Percentiles rank a stretch among this genome's conserved stretches.
phyloP scores from a whole-genome alignment of 1,140 invertebrate species.

The Luehdorfia chinensis region DNA sequence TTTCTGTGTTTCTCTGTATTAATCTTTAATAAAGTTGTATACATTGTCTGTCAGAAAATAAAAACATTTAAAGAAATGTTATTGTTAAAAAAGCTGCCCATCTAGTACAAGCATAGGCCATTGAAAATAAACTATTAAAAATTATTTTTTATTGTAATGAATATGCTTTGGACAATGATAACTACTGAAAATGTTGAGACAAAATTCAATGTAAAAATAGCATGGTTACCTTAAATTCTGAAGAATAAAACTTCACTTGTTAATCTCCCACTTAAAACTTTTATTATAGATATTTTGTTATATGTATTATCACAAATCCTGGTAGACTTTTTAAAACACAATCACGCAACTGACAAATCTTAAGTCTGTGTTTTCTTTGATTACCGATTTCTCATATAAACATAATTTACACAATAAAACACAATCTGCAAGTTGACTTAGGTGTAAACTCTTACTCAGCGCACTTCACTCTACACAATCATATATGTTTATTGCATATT shows the following conservation, averaged over 20 bases:
- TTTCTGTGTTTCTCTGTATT: too few species aligned
- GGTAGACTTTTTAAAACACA: constrained; percentile 79
- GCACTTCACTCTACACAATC: constrained; percentile 71
- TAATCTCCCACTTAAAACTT: constrained; percentile 78
- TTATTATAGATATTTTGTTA: constrained; percentile 79
- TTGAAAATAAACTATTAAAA: too few species aligned
- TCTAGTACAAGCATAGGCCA: too few species aligned
- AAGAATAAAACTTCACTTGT: constrained; percentile 75
- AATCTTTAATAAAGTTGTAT: too few species aligned
- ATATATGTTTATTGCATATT: constrained; percentile 73
- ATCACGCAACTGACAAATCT: constrained; percentile 76
- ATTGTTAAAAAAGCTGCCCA: too few species aligned
- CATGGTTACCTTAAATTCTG: constrained; percentile 57
- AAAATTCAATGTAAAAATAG: too few species aligned
- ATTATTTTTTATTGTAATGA: too few species aligned
- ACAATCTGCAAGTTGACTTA: constrained; percentile 70
- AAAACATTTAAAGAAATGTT: too few species aligned
- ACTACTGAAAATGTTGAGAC: too few species aligned
- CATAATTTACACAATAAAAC: constrained; percentile 75
- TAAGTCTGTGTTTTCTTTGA: constrained; percentile 68
- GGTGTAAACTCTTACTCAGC: constrained; percentile 64
- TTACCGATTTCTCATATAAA: constrained; percentile 74
- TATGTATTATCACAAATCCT: constrained; percentile 79
- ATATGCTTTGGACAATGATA: too few species aligned
- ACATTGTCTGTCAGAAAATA: too few species aligned